Conservation (phyloP, 2,797 vertebrate species). For the Serranus cabrilla region DNA sequence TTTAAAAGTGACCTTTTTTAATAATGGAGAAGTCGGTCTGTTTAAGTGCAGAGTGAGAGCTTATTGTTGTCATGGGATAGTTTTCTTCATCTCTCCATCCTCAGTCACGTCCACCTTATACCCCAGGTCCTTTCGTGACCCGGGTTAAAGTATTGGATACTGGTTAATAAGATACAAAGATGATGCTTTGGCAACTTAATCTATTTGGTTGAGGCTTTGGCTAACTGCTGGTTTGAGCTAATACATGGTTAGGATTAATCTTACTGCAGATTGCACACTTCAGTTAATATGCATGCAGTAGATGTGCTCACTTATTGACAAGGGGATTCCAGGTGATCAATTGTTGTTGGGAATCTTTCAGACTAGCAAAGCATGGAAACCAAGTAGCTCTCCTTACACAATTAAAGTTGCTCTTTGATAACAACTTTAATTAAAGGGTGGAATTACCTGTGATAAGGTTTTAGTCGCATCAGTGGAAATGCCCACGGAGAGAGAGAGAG, state of each 20-base stretch:
- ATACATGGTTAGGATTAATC: not conserved
- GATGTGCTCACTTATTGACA: conserved; percentile 20
- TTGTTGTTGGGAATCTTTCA: conserved; percentile 30
- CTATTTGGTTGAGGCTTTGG: not conserved
- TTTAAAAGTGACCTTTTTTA: conserved; percentile 21
- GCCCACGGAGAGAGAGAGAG: not conserved
- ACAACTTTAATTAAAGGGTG: conserved; percentile 59
- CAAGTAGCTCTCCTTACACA: conserved; percentile 15
- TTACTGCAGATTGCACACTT: not conserved
- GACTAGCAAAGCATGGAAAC: conserved; percentile 31
- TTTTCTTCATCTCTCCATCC: not conserved
- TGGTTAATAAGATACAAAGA: not conserved
- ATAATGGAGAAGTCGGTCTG: not conserved
- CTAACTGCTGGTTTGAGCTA: not conserved
- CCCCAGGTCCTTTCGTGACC: not conserved
- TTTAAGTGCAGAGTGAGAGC: conserved; percentile 4
- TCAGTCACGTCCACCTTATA: not conserved
- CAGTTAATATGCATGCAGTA: not conserved
- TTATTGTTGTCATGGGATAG: not conserved
- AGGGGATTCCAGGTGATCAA: conserved; percentile 6
- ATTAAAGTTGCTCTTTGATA: conserved; percentile 40
- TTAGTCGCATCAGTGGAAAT: conserved; percentile 41
- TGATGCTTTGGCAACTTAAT: not conserved
- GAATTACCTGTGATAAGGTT: conserved; percentile 58
- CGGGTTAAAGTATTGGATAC: not conserved